Evolutionary conservation across 2,888 invertebrate species (phyloP).

Genomic region (Chorisops tibialis): DNA sequence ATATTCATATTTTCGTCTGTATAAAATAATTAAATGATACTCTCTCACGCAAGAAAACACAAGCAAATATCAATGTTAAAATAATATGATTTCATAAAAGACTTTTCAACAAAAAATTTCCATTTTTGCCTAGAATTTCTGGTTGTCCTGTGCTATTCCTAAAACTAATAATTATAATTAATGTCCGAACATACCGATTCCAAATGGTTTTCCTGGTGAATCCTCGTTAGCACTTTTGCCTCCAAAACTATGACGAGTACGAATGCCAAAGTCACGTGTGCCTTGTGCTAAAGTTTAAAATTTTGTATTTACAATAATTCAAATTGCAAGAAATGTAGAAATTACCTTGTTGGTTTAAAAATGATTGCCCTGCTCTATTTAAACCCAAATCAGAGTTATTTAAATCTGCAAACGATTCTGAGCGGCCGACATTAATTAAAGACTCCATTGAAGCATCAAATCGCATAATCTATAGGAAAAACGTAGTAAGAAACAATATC

Average conservation of each 20-base stretch:
- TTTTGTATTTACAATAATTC: background rate
- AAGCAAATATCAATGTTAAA: too few species aligned
- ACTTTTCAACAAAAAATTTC: too few species aligned
- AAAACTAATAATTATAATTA: conserved; percentile 13
- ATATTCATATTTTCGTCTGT: too few species aligned
- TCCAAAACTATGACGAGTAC: conserved; percentile 58
- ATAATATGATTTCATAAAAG: too few species aligned
- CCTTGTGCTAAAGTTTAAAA: conserved; percentile 37
- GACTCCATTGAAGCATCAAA: conserved; percentile 78
- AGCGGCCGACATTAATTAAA: conserved; percentile 68
- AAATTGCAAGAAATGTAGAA: background rate
- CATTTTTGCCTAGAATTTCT: background rate
- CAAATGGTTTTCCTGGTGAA: conserved; percentile 70
- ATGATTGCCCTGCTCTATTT: conserved; percentile 36
- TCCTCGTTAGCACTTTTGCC: conserved; percentile 58
- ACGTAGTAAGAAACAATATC: background rate
- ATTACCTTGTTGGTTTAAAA: conserved; percentile 44
- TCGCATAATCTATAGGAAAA: conserved; percentile 65
- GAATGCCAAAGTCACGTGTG: conserved; percentile 42
- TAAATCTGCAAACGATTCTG: conserved; percentile 80
- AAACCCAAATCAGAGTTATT: conserved; percentile 60
- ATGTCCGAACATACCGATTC: conserved; percentile 66
- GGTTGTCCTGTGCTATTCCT: background rate
- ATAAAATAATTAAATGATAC: too few species aligned
- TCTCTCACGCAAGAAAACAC: too few species aligned